Evolutionary conservation across 2,113 vertebrate genomes (phyloP), one percentile per base, ranked within the genome.

Genomic region (Pollachius pollachius): DNA sequence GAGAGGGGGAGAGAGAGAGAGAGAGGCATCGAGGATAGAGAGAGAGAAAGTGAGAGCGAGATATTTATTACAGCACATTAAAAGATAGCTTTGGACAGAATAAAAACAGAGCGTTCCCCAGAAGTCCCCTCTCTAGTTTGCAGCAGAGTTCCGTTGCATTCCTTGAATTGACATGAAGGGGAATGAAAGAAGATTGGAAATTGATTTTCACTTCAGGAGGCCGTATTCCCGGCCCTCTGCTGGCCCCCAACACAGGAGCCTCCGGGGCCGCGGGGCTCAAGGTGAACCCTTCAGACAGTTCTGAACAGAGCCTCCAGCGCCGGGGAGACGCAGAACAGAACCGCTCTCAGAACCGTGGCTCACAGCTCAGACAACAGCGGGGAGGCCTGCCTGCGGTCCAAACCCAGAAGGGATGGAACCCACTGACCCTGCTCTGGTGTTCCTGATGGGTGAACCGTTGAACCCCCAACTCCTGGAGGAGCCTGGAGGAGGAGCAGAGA

Each of bases 401-500:
- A n/a, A n/a, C n/a, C n/a, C n/a, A n/a, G n/a, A n/a, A n/a, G n/a
- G n/a, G n/a, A n/a, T n/a, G n/a, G n/a, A n/a, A n/a, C n/a, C n/a
- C n/a, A n/a, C n/a, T n/a, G n/a, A n/a, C n/a, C n/a, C n/a, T n/a
- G n/a, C n/a, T n/a, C n/a, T n/a, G n/a, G n/a, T n/a, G n/a, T n/a
- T n/a, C n/a, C n/a, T n/a, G n/a, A n/a, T n/a, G n/a, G n/a, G n/a
- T n/a, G n/a, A n/a, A n/a, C n/a, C n/a, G n/a, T n/a, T n/a, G n/a
- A n/a, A n/a, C n/a, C n/a, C n/a, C n/a, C n/a, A n/a, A n/a, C n/a
- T n/a, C n/a, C n/a, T n/a, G 27, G 27, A 27, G 27, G 4, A 27
- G 2, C 27, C 27, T 27, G 83, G 87, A 80, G 82, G 85, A 83
- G 88, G 90, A 89, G 84, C 85, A 84, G 90, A n/a, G n/a, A n/a